phyloP scores from a whole-genome alignment of 2,888 invertebrate genomes.

The Sphaerophoria rueppellii region DNA sequence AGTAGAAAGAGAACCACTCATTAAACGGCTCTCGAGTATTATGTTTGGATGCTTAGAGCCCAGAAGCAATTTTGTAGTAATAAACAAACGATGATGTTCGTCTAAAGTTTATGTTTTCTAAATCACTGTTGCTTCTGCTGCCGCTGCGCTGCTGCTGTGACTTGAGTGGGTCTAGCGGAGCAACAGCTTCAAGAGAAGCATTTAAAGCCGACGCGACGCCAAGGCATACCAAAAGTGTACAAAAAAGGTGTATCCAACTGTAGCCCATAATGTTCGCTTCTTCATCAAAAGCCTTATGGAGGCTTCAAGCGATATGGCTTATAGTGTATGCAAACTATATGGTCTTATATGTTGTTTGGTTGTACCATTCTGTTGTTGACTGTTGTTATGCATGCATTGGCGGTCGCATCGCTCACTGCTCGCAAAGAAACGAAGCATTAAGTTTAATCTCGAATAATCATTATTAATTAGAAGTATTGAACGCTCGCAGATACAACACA shows the following conservation, averaged over 20 bases:
- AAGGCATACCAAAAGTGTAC: background rate
- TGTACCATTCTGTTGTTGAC: background rate
- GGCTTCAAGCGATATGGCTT: conserved; percentile 45
- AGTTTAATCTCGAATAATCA: conserved; percentile 67
- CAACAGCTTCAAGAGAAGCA: background rate
- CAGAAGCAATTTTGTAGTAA: conserved; percentile 46
- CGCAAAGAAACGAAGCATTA: conserved; percentile 43
- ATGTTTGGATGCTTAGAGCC: conserved; percentile 44
- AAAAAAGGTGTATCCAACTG: conserved; percentile 28
- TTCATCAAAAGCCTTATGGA: conserved; percentile 50
- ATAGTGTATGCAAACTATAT: conserved; percentile 65
- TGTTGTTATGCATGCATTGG: background rate
- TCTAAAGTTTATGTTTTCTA: conserved; percentile 28
- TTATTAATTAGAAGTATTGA: conserved; percentile 70
- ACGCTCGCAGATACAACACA: conserved; percentile 41
- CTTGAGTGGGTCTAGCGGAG: background rate
- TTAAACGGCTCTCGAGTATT: conserved; percentile 34
- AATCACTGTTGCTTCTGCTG: background rate
- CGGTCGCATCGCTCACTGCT: background rate
- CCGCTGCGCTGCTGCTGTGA: no score
- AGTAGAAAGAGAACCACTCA: conserved; percentile 20
- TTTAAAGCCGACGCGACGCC: no score
- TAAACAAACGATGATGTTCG: conserved; percentile 60
- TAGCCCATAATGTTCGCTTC: conserved; percentile 64
- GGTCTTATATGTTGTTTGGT: conserved; percentile 43